Evolutionary conservation across 2,888 invertebrate genomes (phyloP), one percentile per base, ranked within the genome.

Genomic region (Drosophila recens): DNA sequence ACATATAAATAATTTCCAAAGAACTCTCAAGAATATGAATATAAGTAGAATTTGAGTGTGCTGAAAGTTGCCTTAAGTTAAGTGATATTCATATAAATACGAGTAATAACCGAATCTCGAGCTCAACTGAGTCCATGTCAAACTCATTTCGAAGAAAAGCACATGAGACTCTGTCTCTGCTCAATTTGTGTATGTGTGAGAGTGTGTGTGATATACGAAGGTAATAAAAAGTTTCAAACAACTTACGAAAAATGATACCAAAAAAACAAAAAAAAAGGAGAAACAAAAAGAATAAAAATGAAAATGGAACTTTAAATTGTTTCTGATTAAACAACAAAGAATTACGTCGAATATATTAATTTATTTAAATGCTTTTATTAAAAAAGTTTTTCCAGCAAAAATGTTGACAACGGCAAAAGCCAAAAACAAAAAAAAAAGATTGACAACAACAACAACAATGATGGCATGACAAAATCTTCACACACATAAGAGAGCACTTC

Each of bases 351-450:
- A 68, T 66, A 70, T 75, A 88, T 80, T 72, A 84, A 89, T 81
- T 89, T 71, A 83, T 84, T 89, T 83, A 79, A 89, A 89, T 89
- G 80, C 74, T 87, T 83, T 89, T 87, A 84, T 89, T 89, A 89
- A 84, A 87, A 87, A 84, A 84, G 68, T 87, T 84, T 72, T 45
- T 65, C 46, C 33, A 66, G 30, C 65, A 46, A 65, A 82, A 80
- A 75, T 65, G 67, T 80, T 71, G 78, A 77, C 71, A 61, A 59
- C 75, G 48, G 53, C 70, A 75, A 51, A 63, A 53, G 57, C 33
- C 38, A n/a, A 23, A 2, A 5, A 11, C 45, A 9, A 46, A 17
- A 17, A 45, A 20, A 52, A 58, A 54, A 63, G 36, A 74, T 54
- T 65, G 67, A 68, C 38, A 68, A 38, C 38, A 53, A 40, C 20